Base-by-base conservation (phyloP, 2,797 vertebrate species). In the Onychomys arenicola region DNA sequence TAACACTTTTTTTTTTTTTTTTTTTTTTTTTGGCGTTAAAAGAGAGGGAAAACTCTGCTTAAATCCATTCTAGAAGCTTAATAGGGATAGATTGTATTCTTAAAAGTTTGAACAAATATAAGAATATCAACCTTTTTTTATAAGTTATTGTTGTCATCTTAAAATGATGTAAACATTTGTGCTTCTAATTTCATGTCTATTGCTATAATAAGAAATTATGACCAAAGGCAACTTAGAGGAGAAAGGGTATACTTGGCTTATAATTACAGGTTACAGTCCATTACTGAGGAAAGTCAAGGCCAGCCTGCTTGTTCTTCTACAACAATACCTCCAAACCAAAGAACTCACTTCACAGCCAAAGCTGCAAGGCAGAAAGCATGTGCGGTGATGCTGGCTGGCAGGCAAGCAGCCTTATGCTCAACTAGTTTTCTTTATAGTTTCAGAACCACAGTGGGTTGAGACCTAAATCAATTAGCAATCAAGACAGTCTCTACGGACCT, bases 1-100 rank as follows among this genome's bases (percentile, higher is more conserved):
- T 83, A 83, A 84, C 81, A 91, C 21, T 49, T 43, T 13, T 92
- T 93, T 95, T 27, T 95, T 27, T 82, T 27, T 49, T 43, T 13
- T 92, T 93, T 95, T 27, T 95, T 27, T 82, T 27, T 69, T 82
- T 81, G n/a, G 59, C 61, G 52, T 90, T 95, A 67, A 78, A 90
- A 90, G 37, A 82, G 23, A 34, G 52, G 61, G 55, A 17, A 19
- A 86, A 83, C 34, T 37, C 13, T 84, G 25, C 61, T 84, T 90
- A 92, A 32, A 19, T 37, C 19, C 78, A n/a, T 49, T 73, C 55
- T 75, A 69, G 73, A 71, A 29, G 29, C 10, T 93, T 90, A 81
- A 40, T 75, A 55, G 90, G 49, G 77, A 37, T 49, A 91, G 59
- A 43, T 81, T 89, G 10, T 83, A 29, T 85, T 96, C 46, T 86